Evolutionary conservation across 2,888 invertebrate species (phyloP), one percentile per base, ranked within the genome.

Genomic region (Pemphredon lugubris): DNA sequence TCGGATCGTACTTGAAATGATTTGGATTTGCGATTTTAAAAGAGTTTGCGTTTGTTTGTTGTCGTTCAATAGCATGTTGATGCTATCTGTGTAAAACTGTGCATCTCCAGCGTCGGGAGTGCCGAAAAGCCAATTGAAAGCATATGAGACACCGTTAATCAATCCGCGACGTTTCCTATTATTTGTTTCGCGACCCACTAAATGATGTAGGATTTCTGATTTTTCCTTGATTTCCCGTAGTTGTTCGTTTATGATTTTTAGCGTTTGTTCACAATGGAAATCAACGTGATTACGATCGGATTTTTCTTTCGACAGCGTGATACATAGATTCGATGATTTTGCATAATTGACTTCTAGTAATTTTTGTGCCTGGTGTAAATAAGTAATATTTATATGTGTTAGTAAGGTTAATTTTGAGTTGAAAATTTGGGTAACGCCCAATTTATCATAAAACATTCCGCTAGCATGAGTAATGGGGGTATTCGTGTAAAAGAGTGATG

Each of bases 41-140:
- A 63, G 34, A 14, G 14, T 60, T 23, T 61, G 45, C 6, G 53
- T 45, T 9, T 61, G 37, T 13, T 54, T 45, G n/a, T 54, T 45
- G 14, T 54, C 44, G 9, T 57, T 44, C 6, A 57, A 1, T 2
- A 57, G 34, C 14, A 21, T 11, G 14, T 57, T 45, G 23, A 45
- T 57, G 9, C 55, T 57, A 14, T 57, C 45, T 2, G 55, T 3
- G 40, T 55, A 63, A 30, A 20, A 54, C 6, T 47, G 39, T 1
- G 53, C 47, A 18, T 61, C 54, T 14, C 50, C 21, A 0, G 53
- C 40, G 2, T 63, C 48, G 1, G 63, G 34, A 4, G 48, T 63
- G 11, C 48, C 63, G 2, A 63, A 30, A 2, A 63, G 14, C 48
- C 47, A 50, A 1, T 55, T 54, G 2, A 55, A 9, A 9, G 45